Evolutionary conservation across 2,113 vertebrate genomes (phyloP).

Genomic region (Triplophysa dalaica): DNA sequence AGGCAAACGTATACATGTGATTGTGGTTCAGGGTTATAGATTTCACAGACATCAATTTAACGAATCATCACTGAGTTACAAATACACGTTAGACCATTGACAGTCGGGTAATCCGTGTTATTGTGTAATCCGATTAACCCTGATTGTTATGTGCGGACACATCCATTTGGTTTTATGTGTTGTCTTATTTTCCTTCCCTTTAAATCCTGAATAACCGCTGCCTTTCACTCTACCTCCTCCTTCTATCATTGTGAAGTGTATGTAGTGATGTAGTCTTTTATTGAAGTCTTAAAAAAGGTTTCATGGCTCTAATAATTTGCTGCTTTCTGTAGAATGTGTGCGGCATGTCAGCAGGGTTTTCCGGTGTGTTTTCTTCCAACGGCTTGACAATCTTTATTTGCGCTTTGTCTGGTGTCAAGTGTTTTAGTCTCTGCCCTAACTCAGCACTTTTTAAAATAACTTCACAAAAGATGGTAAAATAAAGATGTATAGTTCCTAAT

Average conservation of each 20-base stretch:
- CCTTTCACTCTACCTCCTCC: constrained; percentile 39
- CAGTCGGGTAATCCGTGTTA: not conserved
- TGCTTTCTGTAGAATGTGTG: constrained; percentile 10
- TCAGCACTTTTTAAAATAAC: constrained; percentile 16
- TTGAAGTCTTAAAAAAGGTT: not conserved
- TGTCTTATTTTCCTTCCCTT: constrained; percentile 30
- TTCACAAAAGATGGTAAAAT: not conserved
- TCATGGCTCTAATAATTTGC: not conserved
- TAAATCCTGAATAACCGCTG: constrained; percentile 47
- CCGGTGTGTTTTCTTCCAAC: constrained; percentile 13
- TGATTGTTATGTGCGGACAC: not conserved
- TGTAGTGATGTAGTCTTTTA: not conserved
- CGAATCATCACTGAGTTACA: not conserved
- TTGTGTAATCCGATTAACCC: not conserved
- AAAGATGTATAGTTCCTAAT: not conserved
- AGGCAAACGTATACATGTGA: constrained; percentile 46
- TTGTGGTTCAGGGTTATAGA: constrained; percentile 39
- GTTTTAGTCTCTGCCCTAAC: not conserved
- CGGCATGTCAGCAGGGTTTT: not conserved
- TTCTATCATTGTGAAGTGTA: constrained; percentile 16
- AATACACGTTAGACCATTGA: not conserved
- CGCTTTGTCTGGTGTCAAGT: constrained; percentile 27
- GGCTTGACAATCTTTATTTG: constrained; percentile 55
- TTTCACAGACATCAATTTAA: constrained; percentile 22
- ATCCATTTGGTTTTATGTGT: not conserved